phyloP scores from a whole-genome alignment of 2,888 invertebrate genomes.

The Eupithecia subfuscata region DNA sequence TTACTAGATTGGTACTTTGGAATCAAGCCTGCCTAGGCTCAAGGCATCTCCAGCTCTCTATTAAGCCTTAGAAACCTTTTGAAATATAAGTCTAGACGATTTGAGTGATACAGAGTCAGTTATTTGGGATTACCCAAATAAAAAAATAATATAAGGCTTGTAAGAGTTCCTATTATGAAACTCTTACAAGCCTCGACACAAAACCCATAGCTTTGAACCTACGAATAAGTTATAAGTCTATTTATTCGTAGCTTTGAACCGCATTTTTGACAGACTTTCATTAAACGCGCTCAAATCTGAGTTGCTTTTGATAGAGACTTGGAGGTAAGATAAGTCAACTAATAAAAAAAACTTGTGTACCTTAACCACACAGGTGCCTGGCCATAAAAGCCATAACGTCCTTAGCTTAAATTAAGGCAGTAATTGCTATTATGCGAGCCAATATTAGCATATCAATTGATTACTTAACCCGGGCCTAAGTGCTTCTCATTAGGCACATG shows the following conservation, averaged over 20 bases:
- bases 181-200: too few species aligned
- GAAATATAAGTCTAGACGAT: not conserved
- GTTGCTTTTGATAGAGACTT: too few species aligned
- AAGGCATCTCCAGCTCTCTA: not conserved
- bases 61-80: not conserved
- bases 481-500: conserved; percentile 42
- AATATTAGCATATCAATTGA: conserved; percentile 53
- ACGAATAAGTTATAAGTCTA: too few species aligned
- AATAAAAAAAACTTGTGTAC: not conserved
- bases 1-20: not conserved
- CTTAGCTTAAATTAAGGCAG: conserved; percentile 39
- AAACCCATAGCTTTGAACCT: not conserved
- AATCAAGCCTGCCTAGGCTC: not conserved
- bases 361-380: conserved; percentile 10
- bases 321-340: not conserved
- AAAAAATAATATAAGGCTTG: not conserved
- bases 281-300: too few species aligned
- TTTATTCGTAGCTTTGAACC: too few species aligned
- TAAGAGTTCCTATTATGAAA: too few species aligned
- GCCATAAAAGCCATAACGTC: conserved; percentile 5
- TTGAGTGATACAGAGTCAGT: not conserved
- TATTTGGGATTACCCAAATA: not conserved
- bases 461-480: conserved; percentile 44
- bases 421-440: conserved; percentile 51
- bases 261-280: too few species aligned